Base-by-base conservation (phyloP, 2,113 vertebrate genomes). In the Melanostigma gelatinosum region DNA sequence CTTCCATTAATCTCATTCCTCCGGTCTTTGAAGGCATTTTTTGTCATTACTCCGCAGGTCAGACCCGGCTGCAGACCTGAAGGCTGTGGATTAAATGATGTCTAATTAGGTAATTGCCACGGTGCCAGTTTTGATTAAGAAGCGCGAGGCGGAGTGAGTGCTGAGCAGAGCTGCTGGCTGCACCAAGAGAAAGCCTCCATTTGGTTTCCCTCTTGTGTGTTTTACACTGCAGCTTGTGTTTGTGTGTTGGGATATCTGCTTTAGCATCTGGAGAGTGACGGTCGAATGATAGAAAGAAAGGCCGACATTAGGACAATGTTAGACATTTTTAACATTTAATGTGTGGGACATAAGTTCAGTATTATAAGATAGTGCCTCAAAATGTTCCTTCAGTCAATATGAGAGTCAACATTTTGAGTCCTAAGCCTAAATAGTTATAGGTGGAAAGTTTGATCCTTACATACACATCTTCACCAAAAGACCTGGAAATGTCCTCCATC, bases 61-160 rank as follows among this genome's bases (percentile, higher is more conserved):
- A 89, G 27, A 75, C 71, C 44, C n/a, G 80, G 83, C 80, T 77
- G 71, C 58, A 8, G 85, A 86, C 85, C 89, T 71, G 77, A 90
- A 78, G 86, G 79, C 22, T 86, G 86, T 66, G 77, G 77, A 89
- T 87, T 91, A 93, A 91, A 91, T 93, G 87, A 92, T 85, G 91
- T 84, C 76, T 93, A 91, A 89, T 91, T 92, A 92, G 92, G 75
- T 93, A 93, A 93, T 91, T 93, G 93, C 89, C 77, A 24, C 32
- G 20, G 77, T 92, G 90, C 85, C 91, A 78, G 78, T 82, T 91
- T 91, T 91, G 85, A 92, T 93, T 91, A 92, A 93, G 87, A 85
- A 84, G 85, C 83, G n/a, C n/a, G 11, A 74, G 70, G 77, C 42
- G 11, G 46, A 80, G 57, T 12, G 48, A 82, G 65, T 63, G 86